Evolutionary conservation across 2,888 invertebrate species (phyloP).

Genomic region (Nudaria mundana): DNA sequence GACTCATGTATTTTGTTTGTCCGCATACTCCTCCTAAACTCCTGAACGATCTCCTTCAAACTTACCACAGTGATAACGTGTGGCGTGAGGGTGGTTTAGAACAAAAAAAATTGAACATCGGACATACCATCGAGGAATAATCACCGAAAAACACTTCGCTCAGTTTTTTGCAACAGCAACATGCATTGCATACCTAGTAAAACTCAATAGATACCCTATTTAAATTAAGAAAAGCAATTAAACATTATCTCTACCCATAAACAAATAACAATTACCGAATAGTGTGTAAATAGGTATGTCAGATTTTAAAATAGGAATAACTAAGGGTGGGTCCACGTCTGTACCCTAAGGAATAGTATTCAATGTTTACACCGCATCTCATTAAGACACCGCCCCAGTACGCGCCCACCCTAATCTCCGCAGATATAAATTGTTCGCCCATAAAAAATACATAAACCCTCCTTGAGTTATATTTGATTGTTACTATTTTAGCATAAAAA

Average conservation of each 20-base stretch:
- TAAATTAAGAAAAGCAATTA: slow-evolving; percentile 9
- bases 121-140: no score
- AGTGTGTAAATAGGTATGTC: slow-evolving; percentile 33
- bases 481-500: slow-evolving; percentile 25
- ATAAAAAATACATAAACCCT: slow-evolving; percentile 65
- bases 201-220: not conserved
- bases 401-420: slow-evolving; percentile 25
- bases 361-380: slow-evolving; percentile 68
- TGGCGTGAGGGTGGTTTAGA: no score
- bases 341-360: slow-evolving; percentile 58
- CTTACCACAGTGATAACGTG: no score
- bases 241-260: slow-evolving; percentile 10
- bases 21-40: no score
- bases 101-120: no score
- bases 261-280: slow-evolving; percentile 36
- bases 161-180: no score
- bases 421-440: slow-evolving; percentile 56
- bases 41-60: no score
- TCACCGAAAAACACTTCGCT: no score
- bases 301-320: slow-evolving; percentile 26
- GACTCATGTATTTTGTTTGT: no score
- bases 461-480: slow-evolving; percentile 39
- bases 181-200: no score
- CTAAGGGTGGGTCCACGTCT: slow-evolving; percentile 37
- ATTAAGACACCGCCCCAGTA: slow-evolving; percentile 51